These are phyloP conservation scores for Hoplodrina ambigua DNA, from an alignment of 2,888 invertebrate species.

Conservation along the genomic window DNA sequence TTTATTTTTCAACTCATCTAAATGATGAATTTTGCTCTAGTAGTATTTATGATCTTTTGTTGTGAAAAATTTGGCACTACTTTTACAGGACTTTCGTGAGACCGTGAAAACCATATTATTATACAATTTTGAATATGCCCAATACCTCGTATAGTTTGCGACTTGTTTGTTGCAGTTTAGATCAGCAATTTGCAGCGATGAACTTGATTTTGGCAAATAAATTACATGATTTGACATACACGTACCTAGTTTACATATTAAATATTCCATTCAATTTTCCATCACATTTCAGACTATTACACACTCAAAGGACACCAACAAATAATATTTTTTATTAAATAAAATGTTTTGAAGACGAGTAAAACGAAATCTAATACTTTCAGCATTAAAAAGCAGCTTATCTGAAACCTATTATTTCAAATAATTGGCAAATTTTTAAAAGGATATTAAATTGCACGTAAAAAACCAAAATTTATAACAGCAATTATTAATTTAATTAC, in stretches of 20 bases:
- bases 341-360: no score
- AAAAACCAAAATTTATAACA: background rate
- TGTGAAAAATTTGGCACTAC: constrained; percentile 7
- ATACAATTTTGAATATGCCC: background rate
- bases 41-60: background rate
- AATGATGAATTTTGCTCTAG: background rate
- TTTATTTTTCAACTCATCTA: constrained; percentile 24
- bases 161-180: background rate
- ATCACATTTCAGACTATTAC: background rate
- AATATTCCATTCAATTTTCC: no score
- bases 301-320: background rate
- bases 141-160: background rate
- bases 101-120: no score
- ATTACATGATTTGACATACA: no score
- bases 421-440: background rate
- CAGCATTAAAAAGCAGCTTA: background rate
- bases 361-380: constrained; percentile 4
- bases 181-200: background rate
- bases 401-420: background rate
- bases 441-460: background rate
- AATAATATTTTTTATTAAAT: no score
- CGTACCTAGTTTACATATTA: no score
- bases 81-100: background rate
- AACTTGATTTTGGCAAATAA: no score
- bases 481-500: constrained; percentile 1